Conservation (phyloP, 1,140 invertebrate species). For the Heliconius congener region DNA sequence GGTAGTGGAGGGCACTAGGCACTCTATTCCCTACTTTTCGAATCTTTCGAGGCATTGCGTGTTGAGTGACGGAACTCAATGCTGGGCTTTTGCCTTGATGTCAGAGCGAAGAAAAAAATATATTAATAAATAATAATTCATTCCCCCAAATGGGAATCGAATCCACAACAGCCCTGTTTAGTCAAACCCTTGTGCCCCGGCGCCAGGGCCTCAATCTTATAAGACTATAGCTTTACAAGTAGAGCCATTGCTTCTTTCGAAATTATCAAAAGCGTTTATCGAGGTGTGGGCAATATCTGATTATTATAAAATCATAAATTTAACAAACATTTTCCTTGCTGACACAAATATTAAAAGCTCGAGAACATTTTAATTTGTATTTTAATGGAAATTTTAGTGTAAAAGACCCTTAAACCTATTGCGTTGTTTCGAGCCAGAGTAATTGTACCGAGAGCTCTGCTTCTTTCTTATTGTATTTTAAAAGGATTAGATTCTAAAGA, state of each 20-base stretch:
- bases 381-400: neutral
- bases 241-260: neutral
- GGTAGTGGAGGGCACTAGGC: too few relatives aligned
- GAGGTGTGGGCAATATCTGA: neutral
- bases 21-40: too few relatives aligned
- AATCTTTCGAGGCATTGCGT: too few relatives aligned
- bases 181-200: too few relatives aligned
- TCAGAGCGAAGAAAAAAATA: too few relatives aligned
- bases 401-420: neutral
- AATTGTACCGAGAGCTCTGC: neutral
- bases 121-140: too few relatives aligned
- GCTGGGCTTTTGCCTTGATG: too few relatives aligned
- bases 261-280: neutral
- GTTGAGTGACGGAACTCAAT: too few relatives aligned
- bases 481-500: slow-evolving; percentile 3
- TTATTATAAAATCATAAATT: neutral
- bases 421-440: neutral
- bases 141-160: too few relatives aligned
- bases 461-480: neutral
- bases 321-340: neutral
- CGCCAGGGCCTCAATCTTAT: too few relatives aligned
- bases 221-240: too few relatives aligned
- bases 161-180: too few relatives aligned
- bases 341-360: neutral
- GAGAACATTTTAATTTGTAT: neutral